Evolutionary conservation across 2,888 invertebrate genomes (phyloP), one percentile per base, ranked within the genome.

Genomic region (Gymnoscelis rufifasciata): DNA sequence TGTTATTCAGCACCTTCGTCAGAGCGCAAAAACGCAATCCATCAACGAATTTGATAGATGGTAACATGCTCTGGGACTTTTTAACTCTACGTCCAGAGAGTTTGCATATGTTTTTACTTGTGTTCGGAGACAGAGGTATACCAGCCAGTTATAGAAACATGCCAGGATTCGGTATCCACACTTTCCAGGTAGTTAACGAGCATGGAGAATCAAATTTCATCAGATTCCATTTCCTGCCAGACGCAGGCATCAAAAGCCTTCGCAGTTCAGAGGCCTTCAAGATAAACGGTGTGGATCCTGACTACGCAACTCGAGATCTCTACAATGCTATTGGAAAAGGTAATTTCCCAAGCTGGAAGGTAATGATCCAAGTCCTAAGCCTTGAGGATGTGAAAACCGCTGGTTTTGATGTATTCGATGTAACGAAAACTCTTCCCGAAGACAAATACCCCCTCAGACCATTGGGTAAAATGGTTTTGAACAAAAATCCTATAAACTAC

Each of bases 1-100:
- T 94, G 3, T 80, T 94, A 24, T 98, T 98, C 77, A 94, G 97
- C 3, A 94, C 93, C 59, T 96, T 98, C 67, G 95, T 97, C 54
- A 95, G 97, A 74, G 95, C 97, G 0, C 97, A 97, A 72, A 97
- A 97, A 76, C 90, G 96, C 55, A 97, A 98, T 75, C 97, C 98
- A 0, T 92, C 90, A 11, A 95, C 95, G 0, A 93, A 95, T 71
- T 81, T 96, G 24, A 94, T 94, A 77, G 97, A 97, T 78, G 83
- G 93, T 0, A 93, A 97, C 66, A 95, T 93, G 93, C 93, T 96
- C 67, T 97, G 97, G 97, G 97, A 97, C 74, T 97, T 97, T 67
- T 89, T 96, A 52, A 91, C 94, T 0, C 83, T 96, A 26, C 89
- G 95, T 14, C 95, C 96, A 0, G 97, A 97, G 78, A 90, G 93